Percentiles rank a stretch among this genome's conserved stretches.
Conservation (phyloP, 1,140 invertebrate species). For the Drosophila nasuta region DNA sequence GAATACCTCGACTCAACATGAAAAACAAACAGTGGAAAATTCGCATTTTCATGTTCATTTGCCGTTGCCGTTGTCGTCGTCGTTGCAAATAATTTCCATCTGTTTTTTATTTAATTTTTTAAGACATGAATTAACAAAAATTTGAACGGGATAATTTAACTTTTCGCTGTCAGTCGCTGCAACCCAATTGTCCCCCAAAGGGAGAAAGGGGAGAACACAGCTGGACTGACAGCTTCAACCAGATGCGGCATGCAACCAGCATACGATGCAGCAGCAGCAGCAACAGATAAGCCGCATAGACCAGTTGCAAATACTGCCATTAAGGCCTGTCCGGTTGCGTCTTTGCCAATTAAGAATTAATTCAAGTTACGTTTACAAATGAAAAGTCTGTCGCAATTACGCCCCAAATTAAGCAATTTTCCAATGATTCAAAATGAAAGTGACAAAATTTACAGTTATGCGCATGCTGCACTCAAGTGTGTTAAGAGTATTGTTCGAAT, state of each 20-base stretch:
- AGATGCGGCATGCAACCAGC: not conserved
- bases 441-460: constrained; percentile 1
- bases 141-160: constrained; percentile 50
- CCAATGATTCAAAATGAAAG: not conserved
- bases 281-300: not conserved
- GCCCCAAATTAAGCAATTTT: constrained; percentile 15
- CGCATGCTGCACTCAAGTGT: not conserved
- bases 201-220: not conserved
- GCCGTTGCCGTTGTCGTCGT: constrained; percentile 29
- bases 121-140: constrained; percentile 50
- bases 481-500: not conserved
- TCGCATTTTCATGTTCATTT: constrained; percentile 60
- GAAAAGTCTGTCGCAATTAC: constrained; percentile 11
- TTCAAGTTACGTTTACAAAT: not conserved
- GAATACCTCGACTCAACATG: constrained; percentile 19
- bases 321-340: not conserved
- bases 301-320: not conserved
- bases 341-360: constrained; percentile 22
- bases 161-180: constrained; percentile 22
- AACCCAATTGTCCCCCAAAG: constrained; percentile 3
- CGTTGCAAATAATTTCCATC: constrained; percentile 18
- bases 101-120: constrained; percentile 10
- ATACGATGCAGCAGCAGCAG: not conserved
- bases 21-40: constrained; percentile 36
- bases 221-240: not conserved